Evolutionary conservation across 2,888 invertebrate genomes (phyloP), one percentile per base, ranked within the genome.

Genomic region (Cerceris ruficornis): DNA sequence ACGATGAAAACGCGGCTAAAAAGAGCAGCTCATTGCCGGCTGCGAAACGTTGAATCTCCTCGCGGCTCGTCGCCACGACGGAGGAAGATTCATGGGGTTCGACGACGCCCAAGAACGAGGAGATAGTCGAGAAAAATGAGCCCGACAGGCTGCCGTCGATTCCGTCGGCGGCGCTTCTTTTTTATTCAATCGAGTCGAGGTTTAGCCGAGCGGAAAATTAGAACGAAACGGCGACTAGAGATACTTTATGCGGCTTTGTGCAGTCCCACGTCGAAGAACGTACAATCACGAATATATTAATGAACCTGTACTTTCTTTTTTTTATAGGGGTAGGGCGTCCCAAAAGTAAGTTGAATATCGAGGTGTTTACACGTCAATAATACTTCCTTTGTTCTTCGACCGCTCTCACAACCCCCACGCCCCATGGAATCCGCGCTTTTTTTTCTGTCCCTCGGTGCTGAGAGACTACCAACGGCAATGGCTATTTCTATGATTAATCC

Each of bases 291-390:
- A 86, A 46, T 79, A 82, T 90, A 91, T 91, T 92, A 92, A 92
- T 90, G 84, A 86, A 88, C 81, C 85, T 91, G 85, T 91, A 87
- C 90, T 91, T 92, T 92, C 89, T 92, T 88, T 87, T 82, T 87
- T 89, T 92, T 92, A 90, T 92, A 92, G 92, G 92, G 92, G 92
- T 92, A 92, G 92, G 90, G 92, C 92, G 89, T 92, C 92, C 91
- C 92, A 92, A 92, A 92, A 92, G 92, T 92, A 92, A 92, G 92
- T 92, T 91, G 89, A 90, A 80, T 86, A 81, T 88, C 89, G 90
- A 90, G 87, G 86, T 81, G 80, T 88, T 87, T 86, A 88, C 87
- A 88, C 90, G 91, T 91, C 88, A 91, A 91, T 91, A 91, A 91
- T 90, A 90, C 84, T 87, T 74, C 75, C 79, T 84, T 82, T 87